Evolutionary conservation across 2,797 vertebrate genomes (phyloP).

Genomic region (Manis javanica): DNA sequence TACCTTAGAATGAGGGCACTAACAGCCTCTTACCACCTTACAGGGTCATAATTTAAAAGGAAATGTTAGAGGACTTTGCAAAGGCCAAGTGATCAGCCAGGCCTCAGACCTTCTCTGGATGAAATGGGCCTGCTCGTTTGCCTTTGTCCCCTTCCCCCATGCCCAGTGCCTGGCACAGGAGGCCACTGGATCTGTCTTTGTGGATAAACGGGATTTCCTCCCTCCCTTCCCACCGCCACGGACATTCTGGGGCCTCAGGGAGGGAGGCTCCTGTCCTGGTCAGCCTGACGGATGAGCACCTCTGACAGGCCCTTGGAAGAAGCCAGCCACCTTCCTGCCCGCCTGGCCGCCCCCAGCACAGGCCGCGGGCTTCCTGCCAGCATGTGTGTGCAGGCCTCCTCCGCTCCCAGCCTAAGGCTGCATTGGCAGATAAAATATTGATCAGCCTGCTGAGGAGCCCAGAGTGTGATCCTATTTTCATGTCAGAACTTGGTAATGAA

Average conservation of each 20-base stretch:
- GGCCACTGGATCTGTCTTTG: accelerated
- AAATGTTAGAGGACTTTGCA: not conserved
- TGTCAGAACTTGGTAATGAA: constrained; percentile 91
- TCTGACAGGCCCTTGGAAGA: not conserved
- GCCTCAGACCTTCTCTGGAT: not conserved
- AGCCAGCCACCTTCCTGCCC: not conserved
- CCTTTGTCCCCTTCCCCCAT: not conserved
- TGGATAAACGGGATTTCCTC: not conserved
- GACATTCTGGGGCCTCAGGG: not conserved
- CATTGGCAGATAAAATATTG: constrained; percentile 89
- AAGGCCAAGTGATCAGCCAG: not conserved
- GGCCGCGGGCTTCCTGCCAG: not conserved
- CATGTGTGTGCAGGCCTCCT: not conserved
- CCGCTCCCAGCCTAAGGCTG: constrained; percentile 57
- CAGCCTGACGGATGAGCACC: accelerated
- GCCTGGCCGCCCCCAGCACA: not conserved
- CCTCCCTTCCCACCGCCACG: accelerated
- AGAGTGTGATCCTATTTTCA: constrained; percentile 87
- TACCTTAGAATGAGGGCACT: not conserved
- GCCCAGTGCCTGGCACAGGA: not conserved
- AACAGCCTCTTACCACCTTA: not conserved
- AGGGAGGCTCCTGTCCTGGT: not conserved
- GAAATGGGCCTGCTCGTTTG: not conserved
- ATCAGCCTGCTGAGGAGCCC: constrained; percentile 85
- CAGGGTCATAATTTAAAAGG: not conserved